These are phyloP conservation scores for Heliconius erato DNA, from an alignment of 2,888 invertebrate species.

Conservation along the genomic window DNA sequence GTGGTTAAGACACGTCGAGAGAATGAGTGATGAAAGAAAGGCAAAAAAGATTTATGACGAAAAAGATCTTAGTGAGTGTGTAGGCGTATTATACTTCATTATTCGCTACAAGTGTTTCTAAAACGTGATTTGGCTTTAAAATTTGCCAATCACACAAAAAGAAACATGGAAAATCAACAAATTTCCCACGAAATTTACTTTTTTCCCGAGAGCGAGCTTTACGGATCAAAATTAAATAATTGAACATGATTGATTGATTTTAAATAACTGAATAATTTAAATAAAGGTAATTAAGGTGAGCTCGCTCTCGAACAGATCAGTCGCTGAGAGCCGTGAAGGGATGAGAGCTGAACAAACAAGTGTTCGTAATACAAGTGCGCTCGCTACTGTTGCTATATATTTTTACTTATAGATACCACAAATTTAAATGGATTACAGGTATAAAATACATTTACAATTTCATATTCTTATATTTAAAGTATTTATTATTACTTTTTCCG, in stretches of 20 bases:
- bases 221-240: slow-evolving; percentile 1
- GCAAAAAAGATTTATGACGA: too few species aligned
- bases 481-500: neutral
- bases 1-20: too few species aligned
- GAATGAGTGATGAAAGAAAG: too few species aligned
- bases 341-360: slow-evolving; percentile 14
- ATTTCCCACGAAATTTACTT: neutral
- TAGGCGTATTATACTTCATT: too few species aligned
- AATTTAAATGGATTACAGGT: neutral
- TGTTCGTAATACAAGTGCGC: neutral
- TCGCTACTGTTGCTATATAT: neutral
- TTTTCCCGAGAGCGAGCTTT: neutral
- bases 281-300: slow-evolving; percentile 8
- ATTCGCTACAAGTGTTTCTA: too few species aligned
- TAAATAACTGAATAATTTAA: slow-evolving; percentile 20
- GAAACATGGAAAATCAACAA: neutral
- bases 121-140: too few species aligned
- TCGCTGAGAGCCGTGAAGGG: neutral
- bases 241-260: slow-evolving; percentile 1
- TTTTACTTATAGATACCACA: neutral
- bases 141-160: too few species aligned
- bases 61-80: too few species aligned
- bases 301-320: slow-evolving; percentile 6
- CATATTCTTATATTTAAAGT: neutral
- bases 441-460: neutral